Evolutionary conservation across 2,113 vertebrate species (phyloP).

Genomic region (Pomatostomus ruficeps): DNA sequence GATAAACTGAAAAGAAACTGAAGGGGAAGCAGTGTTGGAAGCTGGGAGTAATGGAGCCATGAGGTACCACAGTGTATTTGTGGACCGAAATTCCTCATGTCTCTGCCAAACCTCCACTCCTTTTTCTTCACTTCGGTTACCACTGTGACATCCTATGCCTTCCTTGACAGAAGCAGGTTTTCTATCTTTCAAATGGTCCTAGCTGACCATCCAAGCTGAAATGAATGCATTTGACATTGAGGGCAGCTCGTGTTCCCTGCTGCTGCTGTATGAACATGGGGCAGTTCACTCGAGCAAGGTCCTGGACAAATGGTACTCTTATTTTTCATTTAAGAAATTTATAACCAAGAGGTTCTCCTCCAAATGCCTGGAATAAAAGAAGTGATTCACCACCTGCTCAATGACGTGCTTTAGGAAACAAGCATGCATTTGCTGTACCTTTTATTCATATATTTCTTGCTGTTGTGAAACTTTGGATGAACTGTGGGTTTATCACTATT

Average conservation of each 20-base stretch:
- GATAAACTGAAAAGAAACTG: not conserved
- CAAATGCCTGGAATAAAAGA: not conserved
- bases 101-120: not conserved
- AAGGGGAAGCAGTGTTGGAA: not conserved
- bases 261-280: not conserved
- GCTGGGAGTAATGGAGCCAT: not conserved
- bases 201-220: not conserved
- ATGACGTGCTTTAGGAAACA: not conserved
- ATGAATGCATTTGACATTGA: not conserved
- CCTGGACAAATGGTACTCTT: not conserved
- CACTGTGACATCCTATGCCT: not conserved
- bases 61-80: not conserved
- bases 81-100: rapidly evolving
- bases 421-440: not conserved
- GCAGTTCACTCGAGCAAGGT: not conserved
- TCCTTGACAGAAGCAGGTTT: not conserved
- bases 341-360: not conserved
- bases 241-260: not conserved
- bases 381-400: not conserved
- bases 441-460: not conserved
- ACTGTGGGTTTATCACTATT: not conserved
- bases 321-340: not conserved
- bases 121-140: not conserved
- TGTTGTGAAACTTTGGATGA: not conserved
- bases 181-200: not conserved